Percentiles rank a stretch among this genome's conserved stretches.
These are phyloP conservation scores for Acholoe squamosa DNA, from an alignment of 2,888 invertebrate species.

Conservation along the genomic window DNA sequence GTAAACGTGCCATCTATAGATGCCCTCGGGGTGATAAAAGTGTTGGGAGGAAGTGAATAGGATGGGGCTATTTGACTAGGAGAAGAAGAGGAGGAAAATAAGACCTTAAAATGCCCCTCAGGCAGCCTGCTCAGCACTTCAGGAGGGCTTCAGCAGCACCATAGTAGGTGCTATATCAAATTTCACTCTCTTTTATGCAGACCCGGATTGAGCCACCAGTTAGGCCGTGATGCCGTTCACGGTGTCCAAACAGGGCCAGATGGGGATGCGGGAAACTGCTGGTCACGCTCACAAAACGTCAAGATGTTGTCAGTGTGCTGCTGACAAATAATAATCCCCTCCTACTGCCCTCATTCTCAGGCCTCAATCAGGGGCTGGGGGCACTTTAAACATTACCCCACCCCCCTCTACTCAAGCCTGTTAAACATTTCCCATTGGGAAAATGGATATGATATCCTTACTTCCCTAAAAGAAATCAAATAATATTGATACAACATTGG, in stretches of 20 bases:
- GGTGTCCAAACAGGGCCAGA: conserved; percentile 12
- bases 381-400: neutral
- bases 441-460: too few species aligned
- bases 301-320: conserved; percentile 28
- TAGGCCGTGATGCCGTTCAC: neutral
- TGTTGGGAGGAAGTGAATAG: too few species aligned
- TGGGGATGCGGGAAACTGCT: neutral
- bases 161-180: neutral
- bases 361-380: neutral
- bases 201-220: neutral
- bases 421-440: too few species aligned
- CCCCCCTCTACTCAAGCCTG: neutral
- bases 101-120: too few species aligned
- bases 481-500: too few species aligned
- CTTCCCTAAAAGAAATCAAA: too few species aligned
- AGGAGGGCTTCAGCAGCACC: too few species aligned
- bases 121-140: too few species aligned
- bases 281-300: conserved; percentile 25
- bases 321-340: conserved; percentile 15
- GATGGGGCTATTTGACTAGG: too few species aligned
- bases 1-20: neutral
- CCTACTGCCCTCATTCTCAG: neutral
- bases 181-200: neutral
- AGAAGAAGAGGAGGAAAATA: too few species aligned
- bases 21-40: too few species aligned